Percentiles rank a stretch among this genome's conserved stretches.
Conservation (phyloP, 1,140 invertebrate genomes). For the Eupeodes corollae region DNA sequence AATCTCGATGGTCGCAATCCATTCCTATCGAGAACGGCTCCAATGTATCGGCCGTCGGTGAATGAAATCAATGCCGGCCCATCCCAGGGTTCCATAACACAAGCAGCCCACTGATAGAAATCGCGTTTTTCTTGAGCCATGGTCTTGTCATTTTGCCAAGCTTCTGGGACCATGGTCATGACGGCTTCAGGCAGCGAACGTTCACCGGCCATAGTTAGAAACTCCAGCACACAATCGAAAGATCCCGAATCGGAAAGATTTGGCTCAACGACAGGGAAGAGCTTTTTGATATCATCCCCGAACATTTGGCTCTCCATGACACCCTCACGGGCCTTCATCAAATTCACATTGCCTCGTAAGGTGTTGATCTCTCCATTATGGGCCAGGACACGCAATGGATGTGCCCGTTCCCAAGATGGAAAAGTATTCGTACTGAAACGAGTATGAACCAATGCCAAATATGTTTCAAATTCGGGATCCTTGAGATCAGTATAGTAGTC, state of each 20-base stretch:
- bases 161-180: constrained; percentile 99
- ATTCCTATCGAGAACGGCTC: constrained; percentile 70
- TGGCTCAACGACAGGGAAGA: constrained; percentile 97
- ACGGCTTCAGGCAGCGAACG: constrained; percentile 88
- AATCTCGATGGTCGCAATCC: constrained; percentile 93
- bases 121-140: constrained; percentile 88
- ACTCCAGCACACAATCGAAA: constrained; percentile 95
- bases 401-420: constrained; percentile 96
- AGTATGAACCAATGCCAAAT: constrained; percentile 91
- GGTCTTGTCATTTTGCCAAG: constrained; percentile 92
- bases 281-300: constrained; percentile 67
- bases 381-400: constrained; percentile 90
- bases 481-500: constrained; percentile 51
- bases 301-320: constrained; percentile 85
- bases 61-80: constrained; percentile 93
- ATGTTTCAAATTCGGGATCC: constrained; percentile 81
- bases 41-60: constrained; percentile 94
- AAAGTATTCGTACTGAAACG: constrained; percentile 98
- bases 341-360: constrained; percentile 92
- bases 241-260: constrained; percentile 95
- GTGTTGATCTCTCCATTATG: constrained; percentile 99
- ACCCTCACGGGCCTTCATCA: constrained; percentile 97
- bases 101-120: constrained; percentile 95
- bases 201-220: constrained; percentile 85
- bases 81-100: constrained; percentile 99